Conservation (phyloP, 2,797 vertebrate species). For the Falco naumanni region DNA sequence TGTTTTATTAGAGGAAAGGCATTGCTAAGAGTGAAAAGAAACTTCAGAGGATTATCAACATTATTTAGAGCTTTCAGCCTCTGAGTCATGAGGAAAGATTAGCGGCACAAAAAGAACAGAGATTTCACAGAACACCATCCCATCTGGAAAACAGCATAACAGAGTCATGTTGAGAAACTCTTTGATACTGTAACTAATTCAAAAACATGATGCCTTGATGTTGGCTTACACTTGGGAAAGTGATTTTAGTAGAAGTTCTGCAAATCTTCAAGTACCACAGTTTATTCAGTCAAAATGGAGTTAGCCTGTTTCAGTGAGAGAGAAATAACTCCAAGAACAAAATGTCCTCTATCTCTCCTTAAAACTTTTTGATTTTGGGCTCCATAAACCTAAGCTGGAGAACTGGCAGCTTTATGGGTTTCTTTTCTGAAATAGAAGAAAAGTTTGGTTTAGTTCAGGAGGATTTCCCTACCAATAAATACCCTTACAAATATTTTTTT, state of each 20-base stretch:
- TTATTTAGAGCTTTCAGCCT: conserved; percentile 35
- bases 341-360: not conserved
- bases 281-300: not conserved
- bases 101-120: not conserved
- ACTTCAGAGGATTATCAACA: conserved; percentile 25
- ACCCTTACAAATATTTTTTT: not conserved
- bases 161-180: conserved; percentile 30
- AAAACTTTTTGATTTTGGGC: not conserved
- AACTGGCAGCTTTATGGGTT: not conserved
- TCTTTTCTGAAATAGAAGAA: not conserved
- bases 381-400: not conserved
- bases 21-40: not conserved
- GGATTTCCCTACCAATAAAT: not conserved
- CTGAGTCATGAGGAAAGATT: conserved; percentile 57
- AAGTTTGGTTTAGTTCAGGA: not conserved
- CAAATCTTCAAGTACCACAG: not conserved
- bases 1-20: not conserved
- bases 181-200: conserved; percentile 24
- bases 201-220: conserved; percentile 18
- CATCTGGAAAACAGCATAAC: conserved; percentile 42
- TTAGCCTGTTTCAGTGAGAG: not conserved
- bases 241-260: conserved; percentile 20
- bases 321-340: not conserved
- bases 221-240: conserved; percentile 6
- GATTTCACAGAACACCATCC: conserved; percentile 34